Percentiles rank a stretch among this genome's conserved stretches.
phyloP scores from a whole-genome alignment of 1,140 invertebrate species.

The Daktulosphaira vitifoliae region DNA sequence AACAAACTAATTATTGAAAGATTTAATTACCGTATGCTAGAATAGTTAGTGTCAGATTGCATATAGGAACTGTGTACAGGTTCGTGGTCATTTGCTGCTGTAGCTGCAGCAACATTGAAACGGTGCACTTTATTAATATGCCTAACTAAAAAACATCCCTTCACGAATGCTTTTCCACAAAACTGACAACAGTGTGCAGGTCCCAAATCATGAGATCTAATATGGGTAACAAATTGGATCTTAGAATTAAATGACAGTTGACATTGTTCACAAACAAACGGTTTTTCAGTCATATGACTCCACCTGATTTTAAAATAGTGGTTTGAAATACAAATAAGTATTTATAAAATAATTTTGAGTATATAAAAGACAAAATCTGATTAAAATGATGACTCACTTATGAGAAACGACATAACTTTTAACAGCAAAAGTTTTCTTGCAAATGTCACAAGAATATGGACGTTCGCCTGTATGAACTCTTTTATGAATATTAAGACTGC shows the following conservation, averaged over 20 bases:
- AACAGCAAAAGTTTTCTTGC: constrained; percentile 64
- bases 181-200: constrained; percentile 60
- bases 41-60: constrained; percentile 29
- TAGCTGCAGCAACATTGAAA: constrained; percentile 41
- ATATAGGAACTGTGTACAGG: constrained; percentile 32
- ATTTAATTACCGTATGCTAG: constrained; percentile 27
- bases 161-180: constrained; percentile 60
- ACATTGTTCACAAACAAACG: constrained; percentile 60
- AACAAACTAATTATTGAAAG: too few species aligned
- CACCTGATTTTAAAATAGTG: constrained; percentile 46
- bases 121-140: constrained; percentile 62
- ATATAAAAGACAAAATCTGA: background rate
- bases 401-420: constrained; percentile 68
- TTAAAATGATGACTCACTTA: constrained; percentile 42
- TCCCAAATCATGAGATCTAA: constrained; percentile 57
- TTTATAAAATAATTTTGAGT: constrained; percentile 1
- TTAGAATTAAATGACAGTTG: constrained; percentile 61
- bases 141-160: constrained; percentile 65
- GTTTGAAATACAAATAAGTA: too few species aligned
- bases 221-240: constrained; percentile 62
- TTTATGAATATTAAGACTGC: constrained; percentile 41
- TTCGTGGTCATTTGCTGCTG: constrained; percentile 26
- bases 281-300: constrained; percentile 65
- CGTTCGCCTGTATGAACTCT: constrained; percentile 47
- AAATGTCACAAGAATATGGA: constrained; percentile 64